Evolutionary conservation across 2,888 invertebrate species (phyloP).

Genomic region (Eupithecia abbreviata): DNA sequence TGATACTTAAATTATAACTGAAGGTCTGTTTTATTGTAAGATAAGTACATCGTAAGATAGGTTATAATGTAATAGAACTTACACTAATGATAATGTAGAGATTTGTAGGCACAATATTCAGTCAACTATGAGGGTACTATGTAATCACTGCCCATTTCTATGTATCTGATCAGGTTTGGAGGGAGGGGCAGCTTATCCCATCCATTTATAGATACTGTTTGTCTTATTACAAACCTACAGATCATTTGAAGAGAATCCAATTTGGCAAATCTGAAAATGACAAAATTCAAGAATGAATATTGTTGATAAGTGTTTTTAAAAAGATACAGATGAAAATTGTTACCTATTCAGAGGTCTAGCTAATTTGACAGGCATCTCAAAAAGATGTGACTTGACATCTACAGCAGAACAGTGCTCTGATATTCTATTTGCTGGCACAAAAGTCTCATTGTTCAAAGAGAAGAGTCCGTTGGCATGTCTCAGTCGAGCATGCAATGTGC

Average conservation of each 20-base stretch:
- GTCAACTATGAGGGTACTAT: conserved; percentile 69
- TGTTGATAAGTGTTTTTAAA: neutral
- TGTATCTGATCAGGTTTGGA: conserved; percentile 75
- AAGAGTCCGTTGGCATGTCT: conserved; percentile 89
- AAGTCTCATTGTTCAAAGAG: conserved; percentile 83
- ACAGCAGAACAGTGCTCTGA: conserved; percentile 80
- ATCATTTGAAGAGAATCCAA: conserved; percentile 87
- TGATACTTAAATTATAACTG: neutral
- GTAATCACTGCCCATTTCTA: conserved; percentile 79
- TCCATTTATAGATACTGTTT: conserved; percentile 86
- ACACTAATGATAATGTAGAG: conserved; percentile 47
- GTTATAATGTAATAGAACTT: conserved; percentile 44
- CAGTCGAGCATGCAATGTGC: conserved; percentile 88
- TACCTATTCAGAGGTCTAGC: conserved; percentile 79
- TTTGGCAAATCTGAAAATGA: conserved; percentile 85
- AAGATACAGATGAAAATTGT: neutral
- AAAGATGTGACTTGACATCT: conserved; percentile 75
- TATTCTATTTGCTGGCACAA: conserved; percentile 79
- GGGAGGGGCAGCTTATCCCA: conserved; percentile 87
- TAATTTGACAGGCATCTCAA: conserved; percentile 80
- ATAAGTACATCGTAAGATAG: conserved; percentile 42
- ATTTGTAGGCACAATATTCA: conserved; percentile 60
- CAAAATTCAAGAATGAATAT: neutral
- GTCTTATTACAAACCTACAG: conserved; percentile 89
- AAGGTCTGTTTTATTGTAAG: conserved; percentile 31